Percentiles rank a stretch among this genome's conserved stretches.
phyloP scores from a whole-genome alignment of 2,888 invertebrate genomes.

The Aleiodes testaceus region DNA sequence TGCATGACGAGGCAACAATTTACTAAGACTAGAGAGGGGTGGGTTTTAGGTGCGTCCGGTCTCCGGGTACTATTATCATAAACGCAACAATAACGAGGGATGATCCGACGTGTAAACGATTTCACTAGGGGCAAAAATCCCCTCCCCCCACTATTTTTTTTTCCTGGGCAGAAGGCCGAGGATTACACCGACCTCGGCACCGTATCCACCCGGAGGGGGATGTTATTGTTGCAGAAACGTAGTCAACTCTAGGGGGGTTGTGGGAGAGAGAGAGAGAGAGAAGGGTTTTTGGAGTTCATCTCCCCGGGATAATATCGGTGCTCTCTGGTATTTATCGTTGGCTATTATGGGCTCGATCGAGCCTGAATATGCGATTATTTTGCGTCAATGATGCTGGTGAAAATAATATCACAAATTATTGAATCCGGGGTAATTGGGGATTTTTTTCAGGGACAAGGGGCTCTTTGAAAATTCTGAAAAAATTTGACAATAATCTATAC shows the following conservation, averaged over 20 bases:
- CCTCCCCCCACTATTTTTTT: slow-evolving; percentile 37
- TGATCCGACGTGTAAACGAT: slow-evolving; percentile 72
- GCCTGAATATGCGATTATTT: slow-evolving; percentile 68
- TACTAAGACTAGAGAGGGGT: background rate
- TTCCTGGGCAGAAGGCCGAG: slow-evolving; percentile 57
- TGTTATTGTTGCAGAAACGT: slow-evolving; percentile 69
- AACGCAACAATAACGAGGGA: slow-evolving; percentile 73
- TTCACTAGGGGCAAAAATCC: slow-evolving; percentile 50
- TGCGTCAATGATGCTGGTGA: slow-evolving; percentile 63
- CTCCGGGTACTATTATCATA: slow-evolving; percentile 68
- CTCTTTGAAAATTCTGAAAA: no score
- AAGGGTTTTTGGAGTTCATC: slow-evolving; percentile 19
- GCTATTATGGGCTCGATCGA: slow-evolving; percentile 69
- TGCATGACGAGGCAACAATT: slow-evolving; percentile 34
- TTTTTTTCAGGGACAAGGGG: no score
- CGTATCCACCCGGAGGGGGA: slow-evolving; percentile 59
- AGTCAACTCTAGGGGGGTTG: slow-evolving; percentile 43
- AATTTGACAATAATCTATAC: no score
- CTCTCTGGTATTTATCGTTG: slow-evolving; percentile 67
- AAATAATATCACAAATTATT: background rate
- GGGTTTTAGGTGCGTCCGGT: slow-evolving; percentile 19
- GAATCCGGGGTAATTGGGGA: background rate
- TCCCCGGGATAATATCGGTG: slow-evolving; percentile 63
- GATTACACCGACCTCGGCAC: slow-evolving; percentile 61
- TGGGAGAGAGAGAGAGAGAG: slow-evolving; percentile 35